phyloP scores from a whole-genome alignment of 2,888 invertebrate species.

The Nomada ferruginata region DNA sequence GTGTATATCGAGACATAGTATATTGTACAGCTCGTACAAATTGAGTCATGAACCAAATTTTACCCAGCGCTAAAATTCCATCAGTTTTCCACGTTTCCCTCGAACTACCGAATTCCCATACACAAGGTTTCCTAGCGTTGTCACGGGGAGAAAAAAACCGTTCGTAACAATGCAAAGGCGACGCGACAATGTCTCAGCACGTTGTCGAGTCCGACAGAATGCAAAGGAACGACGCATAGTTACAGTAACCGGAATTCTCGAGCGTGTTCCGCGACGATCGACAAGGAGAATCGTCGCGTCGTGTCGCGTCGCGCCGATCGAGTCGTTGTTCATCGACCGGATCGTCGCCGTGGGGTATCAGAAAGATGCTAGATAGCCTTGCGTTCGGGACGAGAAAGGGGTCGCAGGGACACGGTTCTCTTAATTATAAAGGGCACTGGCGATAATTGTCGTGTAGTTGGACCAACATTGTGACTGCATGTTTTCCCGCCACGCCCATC shows the following conservation, averaged over 20 bases:
- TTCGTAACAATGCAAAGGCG: slow-evolving; percentile 39
- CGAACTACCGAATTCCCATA: slow-evolving; percentile 41
- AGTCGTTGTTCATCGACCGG: slow-evolving; percentile 55
- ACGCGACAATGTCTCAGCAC: slow-evolving; percentile 76
- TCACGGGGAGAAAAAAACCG: slow-evolving; percentile 27
- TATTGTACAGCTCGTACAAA: background rate
- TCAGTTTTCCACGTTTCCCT: slow-evolving; percentile 1
- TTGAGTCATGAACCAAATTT: background rate
- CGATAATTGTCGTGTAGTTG: slow-evolving; percentile 84
- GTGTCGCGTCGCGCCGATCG: slow-evolving; percentile 15
- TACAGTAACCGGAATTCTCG: slow-evolving; percentile 61
- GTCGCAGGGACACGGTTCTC: slow-evolving; percentile 52
- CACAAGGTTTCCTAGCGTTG: background rate
- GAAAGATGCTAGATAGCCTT: slow-evolving; percentile 64
- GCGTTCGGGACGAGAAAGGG: slow-evolving; percentile 41
- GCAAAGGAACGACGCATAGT: slow-evolving; percentile 46
- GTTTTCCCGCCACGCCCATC: slow-evolving; percentile 83
- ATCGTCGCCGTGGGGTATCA: slow-evolving; percentile 63
- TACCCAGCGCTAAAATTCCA: background rate
- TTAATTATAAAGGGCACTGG: slow-evolving; percentile 83
- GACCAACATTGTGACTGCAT: slow-evolving; percentile 83
- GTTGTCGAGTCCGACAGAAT: slow-evolving; percentile 53
- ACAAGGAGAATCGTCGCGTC: background rate
- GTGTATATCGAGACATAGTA: background rate
- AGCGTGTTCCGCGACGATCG: background rate